Evolutionary conservation across 2,888 invertebrate species (phyloP), one percentile per base, ranked within the genome.

Genomic region (Polymixis flavicincta): DNA sequence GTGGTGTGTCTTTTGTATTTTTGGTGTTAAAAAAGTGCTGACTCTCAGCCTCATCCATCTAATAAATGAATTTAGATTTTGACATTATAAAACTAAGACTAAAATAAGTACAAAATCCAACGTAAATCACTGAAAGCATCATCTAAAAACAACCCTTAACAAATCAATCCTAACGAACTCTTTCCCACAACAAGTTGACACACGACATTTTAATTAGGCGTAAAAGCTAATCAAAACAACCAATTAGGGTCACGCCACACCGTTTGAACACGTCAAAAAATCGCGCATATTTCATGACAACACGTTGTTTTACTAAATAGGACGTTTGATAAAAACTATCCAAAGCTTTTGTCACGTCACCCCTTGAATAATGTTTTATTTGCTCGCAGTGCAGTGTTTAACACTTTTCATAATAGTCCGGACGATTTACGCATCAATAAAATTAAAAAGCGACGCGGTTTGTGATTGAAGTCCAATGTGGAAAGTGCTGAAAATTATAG

Each of bases 401-500:
- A 73, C 83, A 86, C 80, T 86, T 85, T 86, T 86, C 77, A 80
- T 86, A 86, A 84, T 86, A 82, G 85, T 66, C 71, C 76, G 71
- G 86, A 81, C 85, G 76, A 88, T 87, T 89, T 83, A 88, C 87
- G 87, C 81, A 84, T 87, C 88, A 89, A 92, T 93, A 91, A 93
- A 92, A 92, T 92, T 91, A 91, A 90, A 90, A 90, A 90, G 87
- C 85, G 55, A 84, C 77, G 85, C 74, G 86, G 83, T 82, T 78
- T 82, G 77, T 74, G 77, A 61, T 73, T 64, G 67, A 28, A 45
- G 63, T 80, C 83, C 85, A 83, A 60, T 67, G 66, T 50, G 66
- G 76, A 70, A 32, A 54, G 25, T 25, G 68, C 71, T 78, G 78
- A 61, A 75, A 84, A 86, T 83, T 78, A 86, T 80, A 82, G 86